These are phyloP conservation scores for Brachirus orientalis DNA, from an alignment of 2,113 vertebrate genomes.

Conservation along the genomic window DNA sequence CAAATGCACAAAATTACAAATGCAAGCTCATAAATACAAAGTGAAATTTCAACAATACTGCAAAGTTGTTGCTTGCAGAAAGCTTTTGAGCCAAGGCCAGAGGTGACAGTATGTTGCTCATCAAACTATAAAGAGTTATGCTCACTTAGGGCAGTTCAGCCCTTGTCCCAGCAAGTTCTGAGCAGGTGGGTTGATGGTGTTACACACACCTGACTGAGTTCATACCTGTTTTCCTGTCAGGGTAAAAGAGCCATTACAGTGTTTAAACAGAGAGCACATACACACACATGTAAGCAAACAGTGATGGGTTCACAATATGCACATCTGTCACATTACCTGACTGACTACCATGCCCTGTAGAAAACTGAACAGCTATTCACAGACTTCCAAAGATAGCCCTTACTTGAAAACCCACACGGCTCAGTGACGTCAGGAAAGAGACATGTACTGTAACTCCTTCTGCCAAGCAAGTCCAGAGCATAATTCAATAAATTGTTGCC, in stretches of 20 bases:
- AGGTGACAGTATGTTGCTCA: neutral
- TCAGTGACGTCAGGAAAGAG: neutral
- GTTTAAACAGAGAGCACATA: slow-evolving; percentile 37
- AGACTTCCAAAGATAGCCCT: neutral
- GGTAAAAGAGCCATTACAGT: slow-evolving; percentile 43
- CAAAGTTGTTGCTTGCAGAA: slow-evolving; percentile 21
- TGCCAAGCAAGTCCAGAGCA: neutral
- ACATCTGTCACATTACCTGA: slow-evolving; percentile 29
- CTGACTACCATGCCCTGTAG: too few species aligned
- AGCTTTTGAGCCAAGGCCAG: slow-evolving; percentile 34
- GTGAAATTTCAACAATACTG: slow-evolving; percentile 8
- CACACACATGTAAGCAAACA: slow-evolving; percentile 16
- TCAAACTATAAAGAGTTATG: slow-evolving; percentile 36
- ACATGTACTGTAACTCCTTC: neutral
- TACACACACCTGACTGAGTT: slow-evolving; percentile 63
- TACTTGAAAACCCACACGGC: neutral
- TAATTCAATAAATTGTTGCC: slow-evolving; percentile 22
- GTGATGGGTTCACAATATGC: slow-evolving; percentile 25
- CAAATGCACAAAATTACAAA: slow-evolving; percentile 37
- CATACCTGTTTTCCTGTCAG: slow-evolving; percentile 53
- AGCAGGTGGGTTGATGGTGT: slow-evolving; percentile 65
- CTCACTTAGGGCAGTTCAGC: slow-evolving; percentile 51
- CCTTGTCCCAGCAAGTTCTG: slow-evolving; percentile 60
- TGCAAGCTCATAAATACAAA: slow-evolving; percentile 7
- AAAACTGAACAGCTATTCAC: neutral